Evolutionary conservation across 2,797 vertebrate species (phyloP), one percentile per base, ranked within the genome.

Genomic region (Vireo griseus): DNA sequence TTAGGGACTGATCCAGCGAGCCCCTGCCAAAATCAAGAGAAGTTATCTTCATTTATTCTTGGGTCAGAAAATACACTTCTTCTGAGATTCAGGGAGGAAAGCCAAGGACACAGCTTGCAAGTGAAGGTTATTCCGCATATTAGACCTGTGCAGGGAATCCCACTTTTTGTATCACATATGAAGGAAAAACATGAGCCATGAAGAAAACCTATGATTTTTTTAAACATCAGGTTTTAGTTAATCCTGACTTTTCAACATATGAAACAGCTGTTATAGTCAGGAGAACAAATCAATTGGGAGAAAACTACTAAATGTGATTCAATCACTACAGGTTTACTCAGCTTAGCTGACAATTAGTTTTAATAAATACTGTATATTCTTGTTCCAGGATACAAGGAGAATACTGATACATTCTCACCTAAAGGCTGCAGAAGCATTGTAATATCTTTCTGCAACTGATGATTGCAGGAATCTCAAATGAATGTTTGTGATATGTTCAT

Each of bases 1-100:
- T 99, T 86, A 99, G 97, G n/a, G 99, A 99, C 94, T 98, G 98
- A 97, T 99, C 99, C 97, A 99, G 97, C 1, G 99, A 99, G 63
- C 99, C 99, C 80, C 99, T 99, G 94, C n/a, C 17, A 61, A 83
- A 95, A 84, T 16, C 29, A 81, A 88, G 65, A 93, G 65, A 96
- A 63, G 85, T 92, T 69, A 91, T 39, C 75, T 86, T 88, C 79
- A 51, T 39, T 68, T 91, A 77, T 26, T 61, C 77, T 73, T 45
- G 35, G 35, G 72, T 74, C 68, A 91, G 65, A 86, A 79, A 84
- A 88, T 9, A 85, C 0, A 69, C 37, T 35, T 22, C 37, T 35
- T 22, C 74, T 52, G 39, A 85, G 77, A 92, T 28, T 77, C 86
- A 80, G 25, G 48, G 20, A 79, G 40, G 35, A 92, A 95, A 94